Base-by-base conservation (phyloP, 2,888 invertebrate genomes). In the Ganaspis brasiliensis region DNA sequence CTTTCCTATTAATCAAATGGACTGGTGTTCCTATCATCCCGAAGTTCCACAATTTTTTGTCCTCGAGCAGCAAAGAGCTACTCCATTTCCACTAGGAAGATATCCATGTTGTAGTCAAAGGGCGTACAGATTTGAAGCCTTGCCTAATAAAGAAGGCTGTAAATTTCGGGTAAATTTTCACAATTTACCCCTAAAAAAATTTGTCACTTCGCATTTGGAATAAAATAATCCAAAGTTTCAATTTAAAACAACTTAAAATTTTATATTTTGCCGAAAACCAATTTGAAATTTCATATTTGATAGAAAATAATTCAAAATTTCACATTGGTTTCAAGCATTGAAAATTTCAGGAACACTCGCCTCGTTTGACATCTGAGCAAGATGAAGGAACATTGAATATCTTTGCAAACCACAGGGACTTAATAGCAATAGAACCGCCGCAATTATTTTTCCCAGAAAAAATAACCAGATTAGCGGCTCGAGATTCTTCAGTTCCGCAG, bases 71-170 rank as follows among this genome's bases (percentile, higher is more conserved):
- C 93, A 93, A 72, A 93, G 94, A 79, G 92, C 93, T 4, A 92
- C 94, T 0, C 94, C 95, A 10, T 92, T 95, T 83, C 96, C 96
- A 0, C 93, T 96, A 14, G 97, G 97, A 72, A 91, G 92, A 73
- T 96, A 95, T 92, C 96, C 97, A 0, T 98, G 98, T 92, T 98
- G 98, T 91, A 97, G 97, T 31, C 96, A 96, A 91, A 94, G 96
- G 82, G 96, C 97, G 1, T 96, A 97, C 89, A 93, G 95, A 84
- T 97, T 96, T 91, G 96, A 97, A 91, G 93, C 95, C 26, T 88
- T 96, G 78, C 93, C 94, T 14, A 93, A 94, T 84, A 93, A 93
- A 79, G 93, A 94, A 78, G 95, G 94, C 79, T 91, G 92, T 78
- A 87, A 85, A 81, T 91, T 91, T 77, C 87, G 87, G 82, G 91